Base-by-base conservation (phyloP, 2,888 invertebrate genomes). In the Trichogramma evanescens region DNA sequence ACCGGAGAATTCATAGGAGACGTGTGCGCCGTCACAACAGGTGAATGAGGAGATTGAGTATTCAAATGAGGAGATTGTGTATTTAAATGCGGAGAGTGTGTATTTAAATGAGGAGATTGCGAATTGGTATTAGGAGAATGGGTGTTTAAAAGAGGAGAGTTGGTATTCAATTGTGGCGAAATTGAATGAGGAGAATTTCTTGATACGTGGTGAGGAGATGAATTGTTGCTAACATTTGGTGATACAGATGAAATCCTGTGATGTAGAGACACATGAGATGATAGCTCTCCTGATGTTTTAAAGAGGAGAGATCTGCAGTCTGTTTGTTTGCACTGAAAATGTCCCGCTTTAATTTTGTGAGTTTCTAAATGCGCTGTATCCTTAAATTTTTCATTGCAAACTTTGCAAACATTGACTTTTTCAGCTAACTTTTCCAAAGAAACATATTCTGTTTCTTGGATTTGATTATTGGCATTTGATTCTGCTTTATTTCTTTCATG, bases 321-420 rank as follows among this genome's bases (percentile, higher is more conserved):
- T 1, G 77, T 70, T 7, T 75, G 67, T 62, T 71, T 74, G 66
- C 80, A 80, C 62, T 81, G 82, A 58, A 83, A 83, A 71, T 85
- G 85, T 1, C 84, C 84, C 5, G 81, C 82, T 67, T 80, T 78
- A 54, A 81, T 78, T 66, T 74, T 80, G 65, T 84, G 84, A 7
- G 82, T 81, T 48, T 84, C 83, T 45, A 84, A 68, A 42, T 83
- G 75, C 0, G 81, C 76, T 50, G 82, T 75, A 64, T 82, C 82
- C 10, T 83, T 83, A 71, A 83, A 84, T 62, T 84, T 81, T 42
- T 83, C 84, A 66, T 83, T 84, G 70, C 85, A 86, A 2, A 84
- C 79, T 6, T 84, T 82, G 70, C 85, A 86, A 0, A 82, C 82
- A 62, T 81, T 82, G 56, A 84, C 82, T 1, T 84, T 83, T 1